Evolutionary conservation across 2,888 invertebrate genomes (phyloP), one percentile per base, ranked within the genome.

Genomic region (Xanthorhoe spadicearia): DNA sequence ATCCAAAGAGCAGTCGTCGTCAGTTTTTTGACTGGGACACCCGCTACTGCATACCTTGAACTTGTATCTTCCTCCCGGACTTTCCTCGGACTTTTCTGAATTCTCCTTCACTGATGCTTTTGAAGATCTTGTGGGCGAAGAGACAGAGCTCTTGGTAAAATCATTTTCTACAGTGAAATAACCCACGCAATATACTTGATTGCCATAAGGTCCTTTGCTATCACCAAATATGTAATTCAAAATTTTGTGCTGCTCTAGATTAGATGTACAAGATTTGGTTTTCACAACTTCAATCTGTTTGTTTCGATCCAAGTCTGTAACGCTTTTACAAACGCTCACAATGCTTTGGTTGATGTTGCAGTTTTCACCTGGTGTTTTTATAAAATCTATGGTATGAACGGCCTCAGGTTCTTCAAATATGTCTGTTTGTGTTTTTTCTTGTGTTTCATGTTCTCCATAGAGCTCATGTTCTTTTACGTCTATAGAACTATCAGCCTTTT

Each of bases 121-220:
- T 8, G 73, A 48, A 3, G 48, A 17, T 15, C 13, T 48, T 2
- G 69, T 66, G 18, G 15, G 57, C 19, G 71, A 65, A 18, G 18
- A 54, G 19, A 68, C 61, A 17, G 55, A 19, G 17, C 57, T 60
- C 59, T 73, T 72, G 3, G 70, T 64, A 1, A 77, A 74, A 60
- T 83, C 79, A 49, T 82, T 85, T 73, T 86, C 79, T 38, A 91
- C 85, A 28, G 87, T 89, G 73, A 86, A 87, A 77, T 90, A 92
- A 43, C 83, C 83, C 0, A 92, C 89, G 70, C 78, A 88, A 69
- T 88, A 90, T 13, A 87, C 80, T 72, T 80, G 76, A 61, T 85
- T 85, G 3, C 80, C 78, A 63, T 79, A 81, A 10, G 77, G 73
- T 10, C 76, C 79, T 19, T 67, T 71, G 10, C 66, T 71, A 49